Evolutionary conservation across 2,113 vertebrate species (phyloP).

Genomic region (Hassar affinis): DNA sequence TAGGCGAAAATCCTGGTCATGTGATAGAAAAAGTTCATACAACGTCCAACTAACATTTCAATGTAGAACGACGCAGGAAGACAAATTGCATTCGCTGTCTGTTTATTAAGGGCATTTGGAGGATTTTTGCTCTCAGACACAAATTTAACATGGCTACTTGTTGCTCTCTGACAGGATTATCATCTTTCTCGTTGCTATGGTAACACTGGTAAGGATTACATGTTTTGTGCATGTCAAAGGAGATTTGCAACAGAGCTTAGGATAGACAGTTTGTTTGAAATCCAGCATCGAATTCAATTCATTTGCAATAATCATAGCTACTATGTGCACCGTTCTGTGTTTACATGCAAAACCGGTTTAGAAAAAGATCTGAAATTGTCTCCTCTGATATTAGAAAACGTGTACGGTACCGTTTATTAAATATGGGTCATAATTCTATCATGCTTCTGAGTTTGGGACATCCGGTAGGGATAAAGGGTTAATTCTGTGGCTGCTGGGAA

Average conservation of each 20-base stretch:
- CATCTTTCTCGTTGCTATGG: background rate
- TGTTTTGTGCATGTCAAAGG: background rate
- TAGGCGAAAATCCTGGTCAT: background rate
- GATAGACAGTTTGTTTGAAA: background rate
- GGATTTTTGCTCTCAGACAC: background rate
- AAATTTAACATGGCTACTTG: background rate
- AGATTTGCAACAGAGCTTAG: background rate
- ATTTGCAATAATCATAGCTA: background rate
- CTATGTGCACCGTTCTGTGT: too few species aligned
- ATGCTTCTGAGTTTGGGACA: background rate
- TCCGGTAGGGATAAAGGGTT: background rate
- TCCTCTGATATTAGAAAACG: background rate
- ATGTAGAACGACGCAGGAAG: background rate
- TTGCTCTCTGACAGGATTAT: background rate
- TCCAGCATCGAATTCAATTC: background rate
- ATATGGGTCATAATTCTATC: background rate
- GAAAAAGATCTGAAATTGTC: background rate
- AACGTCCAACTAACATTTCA: background rate
- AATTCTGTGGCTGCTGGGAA: background rate
- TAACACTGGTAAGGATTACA: background rate
- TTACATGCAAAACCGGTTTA: background rate
- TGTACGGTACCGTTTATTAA: background rate
- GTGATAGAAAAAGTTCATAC: background rate
- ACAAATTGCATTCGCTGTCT: background rate
- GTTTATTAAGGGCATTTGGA: too few species aligned